Conservation (phyloP, 2,888 invertebrate genomes). For the Apotomis turbidana region DNA sequence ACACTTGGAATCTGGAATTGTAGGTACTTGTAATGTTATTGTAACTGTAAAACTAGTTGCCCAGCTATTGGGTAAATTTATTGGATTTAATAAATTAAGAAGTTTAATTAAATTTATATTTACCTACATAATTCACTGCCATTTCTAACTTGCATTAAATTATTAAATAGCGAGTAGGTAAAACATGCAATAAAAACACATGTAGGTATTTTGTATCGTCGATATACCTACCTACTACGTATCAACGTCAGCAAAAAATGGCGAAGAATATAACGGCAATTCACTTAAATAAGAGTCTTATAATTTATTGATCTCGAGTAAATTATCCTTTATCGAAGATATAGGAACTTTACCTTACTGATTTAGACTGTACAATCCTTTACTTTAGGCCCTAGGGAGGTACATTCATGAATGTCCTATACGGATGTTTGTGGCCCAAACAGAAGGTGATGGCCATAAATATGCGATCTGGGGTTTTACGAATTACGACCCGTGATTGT, state of each 20-base stretch:
- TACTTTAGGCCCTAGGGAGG: too few relatives aligned
- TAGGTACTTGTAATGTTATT: constrained; percentile 14
- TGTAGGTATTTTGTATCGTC: not conserved
- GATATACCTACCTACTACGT: not conserved
- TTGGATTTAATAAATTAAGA: constrained; percentile 46
- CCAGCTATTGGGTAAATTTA: not conserved
- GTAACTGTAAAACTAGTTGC: constrained; percentile 9
- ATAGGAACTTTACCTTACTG: too few relatives aligned
- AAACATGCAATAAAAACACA: constrained; percentile 8
- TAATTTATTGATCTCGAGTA: too few relatives aligned
- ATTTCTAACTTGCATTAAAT: constrained; percentile 57
- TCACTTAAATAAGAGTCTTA: too few relatives aligned
- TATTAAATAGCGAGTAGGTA: constrained; percentile 26
- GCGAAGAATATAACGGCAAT: too few relatives aligned
- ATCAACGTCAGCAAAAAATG: not conserved
- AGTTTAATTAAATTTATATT: constrained; percentile 20
- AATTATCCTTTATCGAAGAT: too few relatives aligned
- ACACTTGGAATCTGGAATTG: constrained; percentile 29
- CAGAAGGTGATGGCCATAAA: too few relatives aligned
- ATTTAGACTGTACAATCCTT: too few relatives aligned
- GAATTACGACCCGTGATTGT: too few relatives aligned
- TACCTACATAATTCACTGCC: constrained; percentile 60
- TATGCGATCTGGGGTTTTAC: too few relatives aligned
- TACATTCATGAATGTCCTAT: too few relatives aligned
- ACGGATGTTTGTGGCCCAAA: too few relatives aligned